Base-by-base conservation (phyloP, 1,140 invertebrate genomes). In the Drosophila tani region DNA sequence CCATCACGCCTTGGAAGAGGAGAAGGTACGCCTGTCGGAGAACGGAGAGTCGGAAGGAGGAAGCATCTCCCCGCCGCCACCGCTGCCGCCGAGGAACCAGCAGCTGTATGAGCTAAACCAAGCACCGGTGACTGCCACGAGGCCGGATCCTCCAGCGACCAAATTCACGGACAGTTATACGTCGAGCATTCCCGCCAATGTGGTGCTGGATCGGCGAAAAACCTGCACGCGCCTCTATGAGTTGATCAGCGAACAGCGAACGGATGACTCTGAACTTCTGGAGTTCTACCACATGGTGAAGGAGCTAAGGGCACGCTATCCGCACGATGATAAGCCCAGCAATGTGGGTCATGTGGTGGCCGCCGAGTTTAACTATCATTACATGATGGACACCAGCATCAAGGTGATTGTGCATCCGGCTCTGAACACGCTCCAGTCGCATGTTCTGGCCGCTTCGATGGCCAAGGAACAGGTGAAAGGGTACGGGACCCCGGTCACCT, bases 321-420 rank as follows among this genome's bases (percentile, higher is more conserved):
- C 94, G 0, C 94, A 95, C 88, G 94, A 95, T 63, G 95, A 98
- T 93, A 93, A 93, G 17, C 94, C 92, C 53, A 96, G 96, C 6
- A 98, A 98, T 94, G 95, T 96, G 51, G 97, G 97, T 4, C 95
- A 97, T 75, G 95, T 98, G 49, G 95, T 97, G 53, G 97, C 97
- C 80, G 95, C 97, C 3, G 96, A 96, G 86, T 95, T 97, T 66
- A 96, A 97, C 77, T 97, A 95, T 91, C 94, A 95, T 68, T 96
- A 96, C 91, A 94, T 95, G 46, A 94, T 96, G 73, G 96, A 96
- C 69, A 96, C 96, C 12, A 98, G 97, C 91, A 96, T 98, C 63
- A 98, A 98, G 94, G 93, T 98, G 59, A 94, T 97, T 81, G 96
- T 98, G 60, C 95, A 97, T 93, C 95, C 96, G 9, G 94, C 94